Evolutionary conservation across 2,888 invertebrate genomes (phyloP), one percentile per base, ranked within the genome.

Genomic region (Xylocampa areola): DNA sequence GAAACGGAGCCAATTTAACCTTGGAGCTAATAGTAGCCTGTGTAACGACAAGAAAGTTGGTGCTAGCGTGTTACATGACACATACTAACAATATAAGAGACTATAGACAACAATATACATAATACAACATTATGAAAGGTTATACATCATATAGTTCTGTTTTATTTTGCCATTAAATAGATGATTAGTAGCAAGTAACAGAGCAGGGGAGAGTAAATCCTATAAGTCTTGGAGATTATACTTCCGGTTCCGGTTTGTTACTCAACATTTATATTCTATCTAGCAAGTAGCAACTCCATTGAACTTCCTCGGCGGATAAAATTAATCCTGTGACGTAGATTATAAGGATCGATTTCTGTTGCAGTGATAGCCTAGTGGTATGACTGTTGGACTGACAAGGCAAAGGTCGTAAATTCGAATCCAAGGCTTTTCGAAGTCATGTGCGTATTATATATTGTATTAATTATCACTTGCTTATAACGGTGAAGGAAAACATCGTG

Each of bases 1-100:
- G 81, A 40, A 76, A 80, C 75, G 40, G 37, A 13, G 61, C 51
- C 59, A 35, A 73, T 74, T 68, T 78, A 73, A 73, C 82, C 82
- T 80, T 71, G 65, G 50, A 30, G 49, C 68, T 79, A 75, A 75
- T 69, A 63, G 69, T 54, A 35, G 63, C 32, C 60, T 40, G 47
- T 39, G 37, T 63, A 51, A 45, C 53, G 52, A 58, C 57, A 52
- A 68, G 62, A 69, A 70, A 70, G 39, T 70, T 67, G 36, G 43
- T 43, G 40, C 23, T 50, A n/a, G 53, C 11, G 39, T 13, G 44
- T 48, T 21, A 37, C 17, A 63, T 45, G 54, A 68, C 17, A 45
- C n/a, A 45, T 25, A 32, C 23, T 19, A n/a, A 41, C 7, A 32
- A 23, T 14, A 39, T 13, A 13, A 5, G 25, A 16, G 29, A 13